Evolutionary conservation across 1,140 invertebrate genomes (phyloP).

Genomic region (Drosophila pandora): DNA sequence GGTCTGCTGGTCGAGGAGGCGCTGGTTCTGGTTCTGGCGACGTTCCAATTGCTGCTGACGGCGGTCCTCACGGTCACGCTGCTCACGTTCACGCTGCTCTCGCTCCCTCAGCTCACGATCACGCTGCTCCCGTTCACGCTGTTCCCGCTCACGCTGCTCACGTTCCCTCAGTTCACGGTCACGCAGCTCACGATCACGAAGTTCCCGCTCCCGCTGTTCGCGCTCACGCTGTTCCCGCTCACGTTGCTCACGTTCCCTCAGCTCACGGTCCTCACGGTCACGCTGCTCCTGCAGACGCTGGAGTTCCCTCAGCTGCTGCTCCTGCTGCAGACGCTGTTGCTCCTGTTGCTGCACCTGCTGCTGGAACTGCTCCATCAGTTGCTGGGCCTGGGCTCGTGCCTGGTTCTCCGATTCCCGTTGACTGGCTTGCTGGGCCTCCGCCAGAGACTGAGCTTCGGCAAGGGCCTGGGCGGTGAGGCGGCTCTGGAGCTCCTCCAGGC

Average conservation of each 20-base stretch:
- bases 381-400: conserved; percentile 73
- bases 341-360: conserved; percentile 73
- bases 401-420: conserved; percentile 71
- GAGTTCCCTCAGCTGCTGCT: conserved; percentile 66
- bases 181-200: conserved; percentile 15
- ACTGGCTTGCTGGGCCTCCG: conserved; percentile 60
- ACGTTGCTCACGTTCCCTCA: conserved; percentile 32
- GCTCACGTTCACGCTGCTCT: conserved; percentile 23
- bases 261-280: conserved; percentile 47
- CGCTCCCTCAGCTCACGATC: conserved; percentile 8
- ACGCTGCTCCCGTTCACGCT: conserved; percentile 29
- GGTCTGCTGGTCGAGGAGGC: conserved; percentile 63
- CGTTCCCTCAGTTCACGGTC: conserved; percentile 24
- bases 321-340: conserved; percentile 70
- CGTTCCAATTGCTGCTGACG: conserved; percentile 37
- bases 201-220: conserved; percentile 27
- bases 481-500: conserved; percentile 71
- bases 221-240: conserved; percentile 30
- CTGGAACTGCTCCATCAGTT: conserved; percentile 81
- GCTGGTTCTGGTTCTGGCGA: conserved; percentile 50
- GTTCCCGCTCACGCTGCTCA: conserved; percentile 32
- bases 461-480: conserved; percentile 73
- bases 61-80: conserved; percentile 35
- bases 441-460: conserved; percentile 70
- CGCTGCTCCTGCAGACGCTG: conserved; percentile 56